Evolutionary conservation across 2,888 invertebrate species (phyloP), one percentile per base, ranked within the genome.

Genomic region (Agrochola lychnidis): DNA sequence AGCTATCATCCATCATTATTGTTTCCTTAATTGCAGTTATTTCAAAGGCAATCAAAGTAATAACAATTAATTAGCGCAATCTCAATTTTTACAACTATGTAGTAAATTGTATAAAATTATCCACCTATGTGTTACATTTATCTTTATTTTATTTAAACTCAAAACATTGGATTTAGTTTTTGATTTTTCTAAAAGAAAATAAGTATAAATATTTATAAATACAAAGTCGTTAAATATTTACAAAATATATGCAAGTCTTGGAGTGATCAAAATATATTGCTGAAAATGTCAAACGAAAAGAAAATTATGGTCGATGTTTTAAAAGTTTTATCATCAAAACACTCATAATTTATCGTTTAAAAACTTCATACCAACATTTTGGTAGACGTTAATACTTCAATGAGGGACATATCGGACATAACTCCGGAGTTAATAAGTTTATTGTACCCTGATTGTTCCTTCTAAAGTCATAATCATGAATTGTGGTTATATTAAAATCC

Each of bases 1-100:
- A 53, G 12, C 64, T 83, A 86, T 86, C 53, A 74, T 76, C 61
- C 40, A 30, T 79, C 12, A 86, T 83, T 59, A 79, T 79, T 75
- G 61, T 70, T 61, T 56, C 12, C 19, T 42, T 72, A 75, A 86
- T 83, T 83, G 59, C 79, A 69, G 61, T 64, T 51, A 57, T 48
- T 82, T 51, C 69, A 42, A 59, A 70, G 48, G 10, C 42, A 86
- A 86, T 83, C 71, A 69, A 56, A 79, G 68, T 76, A 76, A 83
- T 73, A 69, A 69, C 73, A 59, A 78, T 76, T 66, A 79, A 86
- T 82, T 76, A 67, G 19, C 22, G 66, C n/a, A 61, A 53, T 84
- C 30, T 67, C 3, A 40, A 59, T 84, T 40, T 48, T 57, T 48
- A 51, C 14, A n/a, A 45, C 4, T 19, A 53, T 22, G 42, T 36